Base-by-base conservation (phyloP, 2,888 invertebrate genomes). In the Pseudanteris insignis region DNA sequence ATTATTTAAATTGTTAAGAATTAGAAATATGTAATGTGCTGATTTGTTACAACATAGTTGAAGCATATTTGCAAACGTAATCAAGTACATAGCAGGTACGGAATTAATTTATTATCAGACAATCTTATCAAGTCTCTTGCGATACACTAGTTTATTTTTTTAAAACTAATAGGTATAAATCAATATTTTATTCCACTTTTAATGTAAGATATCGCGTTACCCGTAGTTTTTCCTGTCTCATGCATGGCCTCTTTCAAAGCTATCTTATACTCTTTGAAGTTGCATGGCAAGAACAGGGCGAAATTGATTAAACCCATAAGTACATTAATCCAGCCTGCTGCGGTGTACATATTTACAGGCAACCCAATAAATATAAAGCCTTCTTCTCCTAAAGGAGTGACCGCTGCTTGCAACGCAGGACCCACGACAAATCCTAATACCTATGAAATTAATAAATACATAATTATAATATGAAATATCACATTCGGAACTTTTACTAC, bases 381-480 rank as follows among this genome's bases (percentile, higher is more conserved):
- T 10, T 86, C 81, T 36, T 86, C 84, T 1, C 92, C 92, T 24
- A 93, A 81, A 2, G 90, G 91, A 8, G 92, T 90, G 0, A 91
- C 90, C 1, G 86, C 86, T 1, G 92, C 89, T 82, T 94, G 93
- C 53, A 93, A 81, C 29, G 88, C 91, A 3, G 94, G 93, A 0
- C 94, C 94, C 65, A 93, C 86, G 50, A 92, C 89, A 80, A 93
- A 94, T 34, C 94, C 94, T 59, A 94, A 81, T 25, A 92, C 91
- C 79, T 79, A 54, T 12, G n/a, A 50, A 44, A 44, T 18, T 6
- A 18, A 18, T 18, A 18, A 18, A 18, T 18, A 18, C 18, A n/a
- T n/a, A n/a, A n/a, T n/a, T n/a, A n/a, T n/a, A n/a, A n/a, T n/a
- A n/a, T n/a, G n/a, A n/a, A n/a, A n/a, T n/a, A n/a, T n/a, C n/a